Evolutionary conservation across 2,113 vertebrate species (phyloP), one percentile per base, ranked within the genome.

Genomic region (Phylloscopus whistleri): DNA sequence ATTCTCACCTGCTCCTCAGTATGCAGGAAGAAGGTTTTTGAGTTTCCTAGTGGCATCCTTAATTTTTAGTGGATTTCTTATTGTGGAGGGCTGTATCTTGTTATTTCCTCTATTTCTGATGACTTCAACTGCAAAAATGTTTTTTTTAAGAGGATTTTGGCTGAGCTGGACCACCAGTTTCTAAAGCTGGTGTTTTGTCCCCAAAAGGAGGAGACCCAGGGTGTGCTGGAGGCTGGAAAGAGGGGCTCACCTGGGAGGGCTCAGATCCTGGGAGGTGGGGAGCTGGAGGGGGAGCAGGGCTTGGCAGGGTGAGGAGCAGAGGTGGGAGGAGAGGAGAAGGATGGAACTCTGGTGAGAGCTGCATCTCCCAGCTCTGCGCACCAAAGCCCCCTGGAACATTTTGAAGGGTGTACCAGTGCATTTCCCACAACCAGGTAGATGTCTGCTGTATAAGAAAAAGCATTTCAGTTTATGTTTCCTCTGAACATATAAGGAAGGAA

Each of bases 301-400:
- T 58, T 80, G 76, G 44, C 67, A 48, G 8, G 1, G 46, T 0
- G 1, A 79, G 48, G n/a, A 75, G 16, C 19, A 21, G 48, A 0
- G 5, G 17, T 56, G 35, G 66, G 22, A 87, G 31, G 39, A 37
- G 60, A 62, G 66, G 70, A 60, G 60, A 44, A 59, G 59, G 56
- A 24, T 20, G 22, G 66, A 75, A 49, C 33, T 69, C 20, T 55
- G 58, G 11, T 7, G 67, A 26, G 24, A 89, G 68, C 68, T 70
- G 69, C 46, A 66, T 51, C 30, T 55, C 62, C 62, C 5, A 4
- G 58, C 12, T 33, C 21, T 11, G 35, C 8, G 15, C 37, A 3
- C 55, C 11, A 59, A 35, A 41, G 43, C 27, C 51, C 19, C 53
- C 11, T 22, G 62, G 15, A 43, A 26, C 23, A 1, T 27, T 69